phyloP scores from a whole-genome alignment of 2,797 vertebrate species.

The Thalassophryne amazonica region DNA sequence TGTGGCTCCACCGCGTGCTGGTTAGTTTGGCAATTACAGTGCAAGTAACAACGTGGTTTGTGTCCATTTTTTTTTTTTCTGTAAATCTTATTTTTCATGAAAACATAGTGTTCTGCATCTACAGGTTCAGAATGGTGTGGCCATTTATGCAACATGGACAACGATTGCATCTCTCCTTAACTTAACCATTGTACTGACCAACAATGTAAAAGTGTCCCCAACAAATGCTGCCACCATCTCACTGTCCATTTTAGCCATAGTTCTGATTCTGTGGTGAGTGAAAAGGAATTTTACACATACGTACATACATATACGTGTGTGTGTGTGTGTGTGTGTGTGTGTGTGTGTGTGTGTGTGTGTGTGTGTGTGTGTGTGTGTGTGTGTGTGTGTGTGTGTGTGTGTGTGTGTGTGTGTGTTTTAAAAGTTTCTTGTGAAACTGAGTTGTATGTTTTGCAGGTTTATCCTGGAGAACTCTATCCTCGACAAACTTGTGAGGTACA shows the following conservation, averaged over 20 bases:
- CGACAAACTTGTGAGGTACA: conserved; percentile 77
- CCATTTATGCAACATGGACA: conserved; percentile 81
- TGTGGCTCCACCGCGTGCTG: conserved; percentile 80
- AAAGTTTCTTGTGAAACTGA: not conserved
- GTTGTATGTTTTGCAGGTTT: conserved; percentile 64
- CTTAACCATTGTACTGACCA: conserved; percentile 73
- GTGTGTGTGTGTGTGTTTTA: too few species aligned
- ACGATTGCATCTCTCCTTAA: conserved; percentile 81
- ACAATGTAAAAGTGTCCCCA: conserved; percentile 57
- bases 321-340: too few species aligned
- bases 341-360: too few species aligned
- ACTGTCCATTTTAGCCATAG: conserved; percentile 50
- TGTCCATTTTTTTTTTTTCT: not conserved
- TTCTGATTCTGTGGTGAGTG: conserved; percentile 62
- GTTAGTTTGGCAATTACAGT: conserved; percentile 50
- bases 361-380: too few species aligned
- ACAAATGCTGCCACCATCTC: conserved; percentile 48
- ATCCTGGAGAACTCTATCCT: conserved; percentile 78
- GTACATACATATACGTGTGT: not conserved
- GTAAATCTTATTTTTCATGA: too few species aligned
- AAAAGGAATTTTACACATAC: not conserved
- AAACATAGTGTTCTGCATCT: not conserved
- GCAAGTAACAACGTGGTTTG: not conserved
- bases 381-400: too few species aligned
- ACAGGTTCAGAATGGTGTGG: conserved; percentile 85